Conservation (phyloP, 1,140 invertebrate species). For the Zaprionus ornatus region DNA sequence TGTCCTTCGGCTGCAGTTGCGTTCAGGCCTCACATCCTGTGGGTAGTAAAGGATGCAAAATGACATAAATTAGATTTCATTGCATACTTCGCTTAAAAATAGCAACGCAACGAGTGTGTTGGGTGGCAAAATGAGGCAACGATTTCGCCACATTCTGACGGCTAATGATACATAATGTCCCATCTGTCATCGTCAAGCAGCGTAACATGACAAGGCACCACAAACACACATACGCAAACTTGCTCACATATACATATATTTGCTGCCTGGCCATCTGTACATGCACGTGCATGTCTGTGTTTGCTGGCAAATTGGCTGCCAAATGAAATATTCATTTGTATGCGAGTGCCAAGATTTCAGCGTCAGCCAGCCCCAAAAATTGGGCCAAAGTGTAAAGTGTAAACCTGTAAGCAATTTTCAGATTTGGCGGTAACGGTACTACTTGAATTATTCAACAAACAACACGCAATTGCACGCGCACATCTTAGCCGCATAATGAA, state of each 20-base stretch:
- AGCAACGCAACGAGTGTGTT: neutral
- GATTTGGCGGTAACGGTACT: constrained; percentile 50
- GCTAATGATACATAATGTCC: constrained; percentile 36
- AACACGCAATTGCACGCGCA: neutral
- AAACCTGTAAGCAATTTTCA: constrained; percentile 60
- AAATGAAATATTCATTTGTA: constrained; percentile 68
- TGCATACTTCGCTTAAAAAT: constrained; percentile 47
- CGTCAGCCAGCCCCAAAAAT: constrained; percentile 41
- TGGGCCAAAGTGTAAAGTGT: constrained; percentile 50
- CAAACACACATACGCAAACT: constrained; percentile 28
- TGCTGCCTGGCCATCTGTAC: neutral
- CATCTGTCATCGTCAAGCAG: constrained; percentile 68
- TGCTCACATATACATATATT: constrained; percentile 18
- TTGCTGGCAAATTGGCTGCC: constrained; percentile 29
- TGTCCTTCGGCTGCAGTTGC: constrained; percentile 59
- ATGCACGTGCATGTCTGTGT: neutral
- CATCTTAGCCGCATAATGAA: constrained; percentile 54
- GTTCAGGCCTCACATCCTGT: constrained; percentile 13
- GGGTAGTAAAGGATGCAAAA: constrained; percentile 38
- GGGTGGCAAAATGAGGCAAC: neutral
- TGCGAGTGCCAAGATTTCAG: constrained; percentile 59
- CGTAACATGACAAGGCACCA: constrained; percentile 18
- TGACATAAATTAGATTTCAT: constrained; percentile 64
- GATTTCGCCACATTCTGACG: constrained; percentile 20
- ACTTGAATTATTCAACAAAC: constrained; percentile 61